Conservation (phyloP, 2,888 invertebrate genomes). For the Heliconius ismenius region DNA sequence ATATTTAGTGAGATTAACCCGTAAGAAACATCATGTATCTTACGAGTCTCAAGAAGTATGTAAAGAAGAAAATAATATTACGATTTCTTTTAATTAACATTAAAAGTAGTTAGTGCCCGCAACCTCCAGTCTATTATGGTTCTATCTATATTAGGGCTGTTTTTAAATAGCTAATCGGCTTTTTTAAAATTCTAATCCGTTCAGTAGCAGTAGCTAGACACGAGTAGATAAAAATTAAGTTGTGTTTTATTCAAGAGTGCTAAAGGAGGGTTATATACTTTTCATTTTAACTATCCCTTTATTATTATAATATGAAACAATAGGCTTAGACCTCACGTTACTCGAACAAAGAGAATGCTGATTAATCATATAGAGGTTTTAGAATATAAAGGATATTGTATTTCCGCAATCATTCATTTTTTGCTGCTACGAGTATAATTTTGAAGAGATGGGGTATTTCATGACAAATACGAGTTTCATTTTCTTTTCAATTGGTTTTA, state of each 20-base stretch:
- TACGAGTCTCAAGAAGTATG: no score
- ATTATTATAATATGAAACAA: neutral
- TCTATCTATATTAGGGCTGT: no score
- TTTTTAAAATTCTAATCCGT: no score
- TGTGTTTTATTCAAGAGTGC: neutral
- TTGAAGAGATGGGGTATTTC: neutral
- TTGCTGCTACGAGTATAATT: neutral
- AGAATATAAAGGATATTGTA: slow-evolving; percentile 12
- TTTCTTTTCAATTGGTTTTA: neutral
- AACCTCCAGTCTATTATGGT: no score
- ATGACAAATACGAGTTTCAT: neutral
- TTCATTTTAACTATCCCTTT: neutral
- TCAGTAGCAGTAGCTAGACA: no score
- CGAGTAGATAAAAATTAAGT: no score
- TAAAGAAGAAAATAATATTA: no score
- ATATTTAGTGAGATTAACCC: no score
- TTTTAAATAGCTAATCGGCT: no score
- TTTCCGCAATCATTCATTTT: neutral
- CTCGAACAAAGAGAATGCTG: neutral
- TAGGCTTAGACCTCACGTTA: neutral
- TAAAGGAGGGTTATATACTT: neutral
- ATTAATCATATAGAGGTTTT: neutral
- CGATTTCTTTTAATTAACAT: no score
- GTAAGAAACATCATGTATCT: no score
- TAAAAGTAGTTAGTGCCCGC: no score